Percentiles rank a stretch among this genome's conserved stretches.
Conservation (phyloP, 2,797 vertebrate species). For the Sebastes wilsoni region DNA sequence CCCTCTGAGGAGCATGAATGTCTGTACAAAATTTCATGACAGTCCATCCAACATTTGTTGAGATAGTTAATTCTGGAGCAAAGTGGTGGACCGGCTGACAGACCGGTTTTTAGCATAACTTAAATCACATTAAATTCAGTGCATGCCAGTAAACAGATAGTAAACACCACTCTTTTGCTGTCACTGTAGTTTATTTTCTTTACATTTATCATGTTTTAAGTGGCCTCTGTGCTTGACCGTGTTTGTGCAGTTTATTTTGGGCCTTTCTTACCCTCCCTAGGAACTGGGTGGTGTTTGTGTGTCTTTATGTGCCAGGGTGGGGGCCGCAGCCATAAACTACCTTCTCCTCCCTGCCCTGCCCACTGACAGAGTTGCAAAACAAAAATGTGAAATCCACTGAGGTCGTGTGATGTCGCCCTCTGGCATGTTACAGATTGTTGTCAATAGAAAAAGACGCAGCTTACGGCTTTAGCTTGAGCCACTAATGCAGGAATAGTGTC, state of each 20-base stretch:
- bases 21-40: not conserved
- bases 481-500: constrained; percentile 19
- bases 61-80: not conserved
- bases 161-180: not conserved
- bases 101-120: not conserved
- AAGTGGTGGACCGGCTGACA: not conserved
- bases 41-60: not conserved
- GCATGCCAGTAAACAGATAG: not conserved
- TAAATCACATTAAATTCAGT: not conserved
- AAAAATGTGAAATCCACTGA: constrained; percentile 24
- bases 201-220: constrained; percentile 6
- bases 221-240: constrained; percentile 14
- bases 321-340: constrained; percentile 28
- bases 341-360: constrained; percentile 21
- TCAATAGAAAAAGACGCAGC: constrained; percentile 20
- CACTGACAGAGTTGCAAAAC: constrained; percentile 44
- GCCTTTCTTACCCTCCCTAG: constrained; percentile 32
- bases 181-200: not conserved
- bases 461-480: not conserved
- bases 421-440: constrained; percentile 11
- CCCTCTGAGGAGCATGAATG: not conserved
- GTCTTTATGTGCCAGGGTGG: constrained; percentile 32
- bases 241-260: constrained; percentile 53
- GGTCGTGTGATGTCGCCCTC: constrained; percentile 18
- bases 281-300: constrained; percentile 47